Evolutionary conservation across 2,113 vertebrate genomes (phyloP).

Genomic region (Syrrhaptes paradoxus): DNA sequence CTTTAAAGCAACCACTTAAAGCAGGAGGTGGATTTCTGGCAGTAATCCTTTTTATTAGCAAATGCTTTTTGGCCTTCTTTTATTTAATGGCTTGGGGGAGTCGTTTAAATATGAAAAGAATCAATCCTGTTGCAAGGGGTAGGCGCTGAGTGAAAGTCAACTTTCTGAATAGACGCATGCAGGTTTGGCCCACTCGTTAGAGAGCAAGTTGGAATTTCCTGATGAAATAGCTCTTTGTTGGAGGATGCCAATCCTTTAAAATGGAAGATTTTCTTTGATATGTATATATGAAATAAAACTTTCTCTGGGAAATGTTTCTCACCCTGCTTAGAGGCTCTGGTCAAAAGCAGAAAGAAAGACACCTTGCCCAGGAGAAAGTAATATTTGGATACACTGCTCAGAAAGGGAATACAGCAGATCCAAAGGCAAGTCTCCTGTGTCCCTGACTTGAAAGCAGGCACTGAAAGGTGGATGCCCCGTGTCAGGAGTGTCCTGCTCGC

Average conservation of each 20-base stretch:
- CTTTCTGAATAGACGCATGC: background rate
- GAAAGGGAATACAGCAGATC: background rate
- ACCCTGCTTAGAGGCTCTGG: background rate
- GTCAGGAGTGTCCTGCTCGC: background rate
- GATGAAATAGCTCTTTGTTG: background rate
- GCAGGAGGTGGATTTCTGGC: background rate
- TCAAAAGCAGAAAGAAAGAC: background rate
- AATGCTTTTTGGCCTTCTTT: background rate
- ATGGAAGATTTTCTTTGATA: background rate
- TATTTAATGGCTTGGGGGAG: background rate
- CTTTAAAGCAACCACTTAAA: constrained; percentile 11
- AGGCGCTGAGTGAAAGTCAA: background rate
- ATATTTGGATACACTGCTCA: background rate
- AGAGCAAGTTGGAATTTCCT: background rate
- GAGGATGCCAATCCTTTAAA: background rate
- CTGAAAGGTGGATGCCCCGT: background rate
- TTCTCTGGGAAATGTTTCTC: background rate
- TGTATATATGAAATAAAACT: background rate
- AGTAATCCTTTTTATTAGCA: constrained; percentile 5
- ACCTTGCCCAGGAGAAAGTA: background rate
- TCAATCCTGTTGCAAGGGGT: background rate
- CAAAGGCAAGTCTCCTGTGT: background rate
- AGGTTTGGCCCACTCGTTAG: background rate
- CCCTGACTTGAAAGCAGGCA: background rate
- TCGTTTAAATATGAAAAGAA: constrained; percentile 26